Evolutionary conservation across 2,888 invertebrate genomes (phyloP).

Genomic region (Pollenia labialis): DNA sequence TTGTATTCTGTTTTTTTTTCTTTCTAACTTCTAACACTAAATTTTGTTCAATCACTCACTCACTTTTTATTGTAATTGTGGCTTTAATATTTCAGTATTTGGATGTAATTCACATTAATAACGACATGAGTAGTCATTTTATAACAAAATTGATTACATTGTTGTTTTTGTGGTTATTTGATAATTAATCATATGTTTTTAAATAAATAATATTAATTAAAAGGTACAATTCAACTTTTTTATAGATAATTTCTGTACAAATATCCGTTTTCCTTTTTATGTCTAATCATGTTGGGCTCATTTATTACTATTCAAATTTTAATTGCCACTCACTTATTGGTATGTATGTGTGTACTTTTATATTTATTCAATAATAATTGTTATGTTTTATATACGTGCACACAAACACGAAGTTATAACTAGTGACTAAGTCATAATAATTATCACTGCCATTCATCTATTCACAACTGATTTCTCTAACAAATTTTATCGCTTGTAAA

Average conservation of each 20-base stretch:
- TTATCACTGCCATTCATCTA: conserved; percentile 34
- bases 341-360: too few species aligned
- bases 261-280: neutral
- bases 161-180: neutral
- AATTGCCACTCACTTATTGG: too few species aligned
- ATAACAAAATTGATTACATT: conserved; percentile 7
- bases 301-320: too few species aligned
- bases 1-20: too few species aligned
- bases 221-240: neutral
- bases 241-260: neutral
- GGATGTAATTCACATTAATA: conserved; percentile 24
- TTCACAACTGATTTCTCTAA: conserved; percentile 45
- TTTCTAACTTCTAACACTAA: neutral
- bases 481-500: conserved; percentile 57
- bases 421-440: conserved; percentile 23
- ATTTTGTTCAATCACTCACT: neutral
- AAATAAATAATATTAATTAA: conserved; percentile 43
- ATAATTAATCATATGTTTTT: conserved; percentile 34
- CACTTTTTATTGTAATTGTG: neutral
- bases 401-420: neutral
- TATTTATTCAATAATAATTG: neutral
- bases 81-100: neutral
- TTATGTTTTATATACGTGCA: neutral
- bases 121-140: conserved; percentile 26
- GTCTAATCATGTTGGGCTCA: too few species aligned